Evolutionary conservation across 2,888 invertebrate genomes (phyloP), one percentile per base, ranked within the genome.

Genomic region (Apeira syringaria): DNA sequence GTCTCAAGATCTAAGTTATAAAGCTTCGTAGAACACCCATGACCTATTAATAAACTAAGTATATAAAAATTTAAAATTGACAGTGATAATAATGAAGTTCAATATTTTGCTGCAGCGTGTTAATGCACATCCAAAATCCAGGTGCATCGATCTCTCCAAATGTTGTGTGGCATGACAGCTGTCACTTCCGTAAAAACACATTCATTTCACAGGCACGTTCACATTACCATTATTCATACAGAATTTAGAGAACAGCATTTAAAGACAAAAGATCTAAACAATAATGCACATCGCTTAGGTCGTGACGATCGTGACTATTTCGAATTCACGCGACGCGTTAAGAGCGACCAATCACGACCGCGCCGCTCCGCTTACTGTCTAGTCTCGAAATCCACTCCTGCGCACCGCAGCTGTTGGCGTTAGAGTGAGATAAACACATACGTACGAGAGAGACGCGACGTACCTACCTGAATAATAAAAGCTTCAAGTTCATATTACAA

Each of bases 361-460:
- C 79, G 80, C 68, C 82, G 79, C 78, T 74, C 70, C 84, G 86
- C 85, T 81, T 74, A 89, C 89, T 89, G 74, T 81, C 82, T 80
- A 74, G 72, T 74, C 69, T 72, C 62, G 66, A 67, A n/a, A 76
- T 70, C 80, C 62, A 82, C 87, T 86, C 86, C 77, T 78, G 84
- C 87, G 82, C 86, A 80, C 62, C 61, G 67, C 65, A 73, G 66
- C 64, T 59, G 68, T 67, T 67, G 60, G 64, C 64, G 83, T 65
- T 69, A 47, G 74, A 79, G 68, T 48, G 76, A 73, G 81, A 82
- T 46, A 44, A 43, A 52, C 31, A 17, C 46, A 54, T 39, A 43
- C 39, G 48, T 50, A 15, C 52, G 69, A 76, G 48, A 62, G 66
- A 69, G 75, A 85, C 56, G 60, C 58, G 70, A 66, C 53, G 54